Conservation (phyloP, 2,113 vertebrate species). For the Charina bottae region DNA sequence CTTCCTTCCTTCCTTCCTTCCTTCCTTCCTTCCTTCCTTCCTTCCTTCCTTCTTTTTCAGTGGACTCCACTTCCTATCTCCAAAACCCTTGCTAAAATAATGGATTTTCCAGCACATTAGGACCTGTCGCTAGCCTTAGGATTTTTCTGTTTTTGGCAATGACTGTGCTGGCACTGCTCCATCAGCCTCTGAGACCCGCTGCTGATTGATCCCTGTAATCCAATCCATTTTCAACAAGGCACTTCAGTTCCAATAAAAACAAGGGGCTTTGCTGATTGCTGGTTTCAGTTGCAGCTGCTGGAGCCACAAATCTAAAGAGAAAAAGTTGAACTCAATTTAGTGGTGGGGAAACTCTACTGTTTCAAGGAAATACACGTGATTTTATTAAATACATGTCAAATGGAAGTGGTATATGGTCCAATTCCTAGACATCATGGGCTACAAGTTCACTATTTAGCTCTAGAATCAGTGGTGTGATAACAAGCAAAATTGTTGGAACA, state of each 20-base stretch:
- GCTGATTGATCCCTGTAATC: constrained; percentile 74
- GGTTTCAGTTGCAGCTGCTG: constrained; percentile 68
- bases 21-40: not conserved
- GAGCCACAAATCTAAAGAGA: constrained; percentile 65
- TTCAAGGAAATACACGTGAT: constrained; percentile 47
- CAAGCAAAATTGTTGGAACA: constrained; percentile 25
- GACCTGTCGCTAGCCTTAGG: constrained; percentile 61
- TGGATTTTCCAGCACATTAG: constrained; percentile 67
- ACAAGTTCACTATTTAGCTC: not conserved
- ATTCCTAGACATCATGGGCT: constrained; percentile 11
- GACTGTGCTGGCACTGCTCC: constrained; percentile 58
- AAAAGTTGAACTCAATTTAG: constrained; percentile 57
- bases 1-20: not conserved
- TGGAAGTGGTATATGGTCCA: constrained; percentile 33
- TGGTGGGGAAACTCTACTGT: not conserved
- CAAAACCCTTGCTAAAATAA: constrained; percentile 66
- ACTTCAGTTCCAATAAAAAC: constrained; percentile 73
- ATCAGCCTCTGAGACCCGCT: constrained; percentile 64
- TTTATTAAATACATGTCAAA: constrained; percentile 51
- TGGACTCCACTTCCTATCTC: constrained; percentile 56
- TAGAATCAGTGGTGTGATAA: constrained; percentile 4
- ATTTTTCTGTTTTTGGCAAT: constrained; percentile 70
- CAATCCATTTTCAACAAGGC: constrained; percentile 73
- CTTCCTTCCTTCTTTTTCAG: constrained; percentile 52
- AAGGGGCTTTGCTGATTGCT: constrained; percentile 67